Conservation (phyloP, 2,888 invertebrate genomes). For the Acronicta leporina region DNA sequence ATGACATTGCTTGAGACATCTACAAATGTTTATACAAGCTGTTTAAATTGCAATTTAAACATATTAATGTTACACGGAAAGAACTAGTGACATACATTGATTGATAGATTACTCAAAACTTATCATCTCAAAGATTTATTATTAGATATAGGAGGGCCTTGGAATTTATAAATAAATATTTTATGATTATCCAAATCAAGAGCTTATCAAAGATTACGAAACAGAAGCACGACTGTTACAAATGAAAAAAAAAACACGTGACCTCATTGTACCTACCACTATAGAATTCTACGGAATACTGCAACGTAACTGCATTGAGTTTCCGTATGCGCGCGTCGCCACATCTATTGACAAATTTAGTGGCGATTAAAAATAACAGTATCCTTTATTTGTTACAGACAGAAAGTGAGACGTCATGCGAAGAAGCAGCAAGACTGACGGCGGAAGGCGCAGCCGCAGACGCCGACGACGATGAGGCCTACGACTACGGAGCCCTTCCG, state of each 20-base stretch:
- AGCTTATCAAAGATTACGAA: too few species aligned
- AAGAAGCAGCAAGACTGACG: slow-evolving; percentile 94
- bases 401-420: slow-evolving; percentile 96
- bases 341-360: slow-evolving; percentile 43
- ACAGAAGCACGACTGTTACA: too few species aligned
- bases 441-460: slow-evolving; percentile 89
- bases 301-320: slow-evolving; percentile 55
- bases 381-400: slow-evolving; percentile 89
- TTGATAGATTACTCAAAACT: slow-evolving; percentile 35
- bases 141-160: slow-evolving; percentile 21
- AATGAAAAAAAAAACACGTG: slow-evolving; percentile 17
- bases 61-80: slow-evolving; percentile 2
- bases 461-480: slow-evolving; percentile 90
- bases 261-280: slow-evolving; percentile 5
- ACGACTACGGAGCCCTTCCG: slow-evolving; percentile 93
- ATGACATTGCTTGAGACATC: slow-evolving; percentile 20
- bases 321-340: slow-evolving; percentile 56
- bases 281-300: slow-evolving; percentile 43
- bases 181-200: neutral
- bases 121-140: slow-evolving; percentile 22
- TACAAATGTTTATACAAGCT: slow-evolving; percentile 5
- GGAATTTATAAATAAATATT: slow-evolving; percentile 24
- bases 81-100: slow-evolving; percentile 24
- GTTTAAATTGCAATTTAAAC: slow-evolving; percentile 1
- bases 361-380: slow-evolving; percentile 25